Conservation (phyloP, 2,113 vertebrate genomes). For the Muntiacus muntjak region DNA sequence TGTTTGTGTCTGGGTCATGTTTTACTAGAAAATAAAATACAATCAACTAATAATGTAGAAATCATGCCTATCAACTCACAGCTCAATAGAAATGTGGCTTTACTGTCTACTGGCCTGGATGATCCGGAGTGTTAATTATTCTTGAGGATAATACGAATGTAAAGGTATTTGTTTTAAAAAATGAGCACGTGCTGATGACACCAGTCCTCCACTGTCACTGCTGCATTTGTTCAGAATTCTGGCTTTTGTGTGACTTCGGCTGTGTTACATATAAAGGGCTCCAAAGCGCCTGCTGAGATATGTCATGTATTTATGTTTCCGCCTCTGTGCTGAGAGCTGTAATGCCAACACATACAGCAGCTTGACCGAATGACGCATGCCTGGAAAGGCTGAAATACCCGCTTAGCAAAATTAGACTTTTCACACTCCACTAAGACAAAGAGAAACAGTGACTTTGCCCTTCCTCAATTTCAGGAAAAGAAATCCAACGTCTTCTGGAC, state of each 20-base stretch:
- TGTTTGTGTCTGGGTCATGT: background rate
- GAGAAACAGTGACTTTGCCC: background rate
- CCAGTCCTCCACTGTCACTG: fast-evolving
- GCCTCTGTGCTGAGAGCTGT: background rate
- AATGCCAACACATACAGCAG: background rate
- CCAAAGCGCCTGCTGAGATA: background rate
- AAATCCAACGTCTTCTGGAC: background rate
- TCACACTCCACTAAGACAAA: conserved; percentile 7
- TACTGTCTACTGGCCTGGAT: background rate
- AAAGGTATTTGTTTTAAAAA: background rate
- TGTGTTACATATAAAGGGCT: background rate
- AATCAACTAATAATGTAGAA: background rate
- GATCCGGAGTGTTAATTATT: background rate
- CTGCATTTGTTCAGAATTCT: background rate
- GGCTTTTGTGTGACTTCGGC: background rate
- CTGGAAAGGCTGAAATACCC: background rate
- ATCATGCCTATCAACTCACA: fast-evolving
- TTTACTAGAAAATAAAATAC: background rate
- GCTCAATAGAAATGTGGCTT: background rate
- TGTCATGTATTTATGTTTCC: background rate
- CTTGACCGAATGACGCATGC: background rate
- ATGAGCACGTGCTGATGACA: background rate
- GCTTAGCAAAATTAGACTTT: background rate
- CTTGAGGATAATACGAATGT: background rate
- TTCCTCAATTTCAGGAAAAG: background rate